Conservation (phyloP, 1,140 invertebrate genomes). For the Melitaea cinxia region DNA sequence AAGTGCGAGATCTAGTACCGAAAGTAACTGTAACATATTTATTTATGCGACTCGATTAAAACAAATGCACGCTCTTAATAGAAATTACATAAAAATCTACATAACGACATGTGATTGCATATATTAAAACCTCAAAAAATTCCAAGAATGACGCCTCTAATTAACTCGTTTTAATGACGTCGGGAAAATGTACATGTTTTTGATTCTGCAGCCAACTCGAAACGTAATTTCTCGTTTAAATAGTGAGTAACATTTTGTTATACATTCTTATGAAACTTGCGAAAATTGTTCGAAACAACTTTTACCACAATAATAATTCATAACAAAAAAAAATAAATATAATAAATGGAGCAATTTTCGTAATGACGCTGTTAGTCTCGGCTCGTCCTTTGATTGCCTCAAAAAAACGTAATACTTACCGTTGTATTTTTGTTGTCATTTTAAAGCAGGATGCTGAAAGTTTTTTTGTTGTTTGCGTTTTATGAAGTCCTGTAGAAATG, state of each 20-base stretch:
- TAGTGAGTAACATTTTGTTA: background rate
- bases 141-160: background rate
- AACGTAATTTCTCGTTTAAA: background rate
- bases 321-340: conserved; percentile 33
- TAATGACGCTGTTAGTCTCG: conserved; percentile 32
- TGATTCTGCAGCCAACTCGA: background rate
- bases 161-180: background rate
- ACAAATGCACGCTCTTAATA: background rate
- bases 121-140: background rate
- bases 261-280: conserved; percentile 7
- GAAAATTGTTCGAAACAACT: conserved; percentile 24
- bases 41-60: conserved; percentile 9
- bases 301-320: conserved; percentile 20
- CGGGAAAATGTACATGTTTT: background rate
- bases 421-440: conserved; percentile 33
- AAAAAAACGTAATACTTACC: conserved; percentile 32
- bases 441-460: conserved; percentile 43
- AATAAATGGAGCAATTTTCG: conserved; percentile 37
- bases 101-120: background rate
- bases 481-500: conserved; percentile 43
- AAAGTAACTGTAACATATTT: conserved; percentile 15
- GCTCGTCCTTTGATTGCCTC: conserved; percentile 27
- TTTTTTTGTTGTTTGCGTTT: conserved; percentile 41
- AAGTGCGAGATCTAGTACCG: conserved; percentile 25
- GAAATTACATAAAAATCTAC: background rate